phyloP scores from a whole-genome alignment of 2,113 vertebrate species.

The Gallinago paraguaiae region DNA sequence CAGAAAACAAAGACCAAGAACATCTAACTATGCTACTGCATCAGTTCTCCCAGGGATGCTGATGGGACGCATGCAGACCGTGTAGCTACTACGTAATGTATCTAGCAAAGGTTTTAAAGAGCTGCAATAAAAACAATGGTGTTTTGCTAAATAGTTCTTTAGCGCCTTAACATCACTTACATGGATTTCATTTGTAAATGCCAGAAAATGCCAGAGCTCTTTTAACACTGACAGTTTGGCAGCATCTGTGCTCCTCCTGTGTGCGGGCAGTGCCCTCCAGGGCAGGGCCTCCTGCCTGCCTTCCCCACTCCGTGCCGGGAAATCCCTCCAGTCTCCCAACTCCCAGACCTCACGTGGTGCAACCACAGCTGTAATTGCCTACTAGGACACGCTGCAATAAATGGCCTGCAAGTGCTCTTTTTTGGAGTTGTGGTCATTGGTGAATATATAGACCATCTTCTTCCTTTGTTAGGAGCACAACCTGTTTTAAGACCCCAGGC shows the following conservation, averaged over 20 bases:
- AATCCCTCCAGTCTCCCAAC: background rate
- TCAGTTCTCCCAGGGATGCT: background rate
- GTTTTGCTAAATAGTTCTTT: conserved; percentile 27
- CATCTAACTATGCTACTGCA: conserved; percentile 35
- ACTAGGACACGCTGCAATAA: background rate
- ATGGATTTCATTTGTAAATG: conserved; percentile 54
- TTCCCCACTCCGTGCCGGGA: background rate
- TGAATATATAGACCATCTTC: background rate
- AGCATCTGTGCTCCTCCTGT: background rate
- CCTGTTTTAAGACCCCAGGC: background rate
- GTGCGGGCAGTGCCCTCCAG: background rate
- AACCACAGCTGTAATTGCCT: background rate
- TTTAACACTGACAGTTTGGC: background rate
- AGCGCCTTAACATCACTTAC: conserved; percentile 49
- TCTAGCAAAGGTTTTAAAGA: conserved; percentile 49
- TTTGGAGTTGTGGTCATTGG: background rate
- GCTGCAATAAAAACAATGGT: conserved; percentile 37
- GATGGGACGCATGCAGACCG: background rate
- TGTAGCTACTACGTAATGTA: conserved; percentile 20
- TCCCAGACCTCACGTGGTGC: background rate
- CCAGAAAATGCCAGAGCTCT: background rate
- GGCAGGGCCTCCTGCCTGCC: background rate
- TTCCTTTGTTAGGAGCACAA: background rate
- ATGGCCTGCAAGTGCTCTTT: background rate
- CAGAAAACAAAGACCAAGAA: conserved; percentile 55